Base-by-base conservation (phyloP, 2,113 vertebrate species). In the Carollia perspicillata region DNA sequence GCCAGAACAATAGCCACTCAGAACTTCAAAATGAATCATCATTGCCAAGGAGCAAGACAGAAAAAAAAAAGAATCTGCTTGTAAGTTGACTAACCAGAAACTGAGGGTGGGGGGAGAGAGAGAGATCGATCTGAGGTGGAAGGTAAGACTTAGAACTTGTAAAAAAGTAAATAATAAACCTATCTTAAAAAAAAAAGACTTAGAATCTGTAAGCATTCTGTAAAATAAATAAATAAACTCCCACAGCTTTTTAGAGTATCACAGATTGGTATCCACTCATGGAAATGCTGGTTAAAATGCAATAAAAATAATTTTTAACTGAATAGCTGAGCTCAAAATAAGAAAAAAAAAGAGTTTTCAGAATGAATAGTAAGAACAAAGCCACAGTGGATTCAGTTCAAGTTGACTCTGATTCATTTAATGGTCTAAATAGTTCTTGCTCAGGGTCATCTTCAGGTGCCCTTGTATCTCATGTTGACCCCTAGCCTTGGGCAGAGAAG, bases 1-100 rank as follows among this genome's bases (percentile, higher is more conserved):
- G 72, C 40, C 49, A 94, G 65, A 94, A 89, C 71, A 95, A 71
- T 30, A 66, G 51, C 26, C 51, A 88, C 23, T 65, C 75, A 75
- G 87, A 75, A 75, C 53, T 93, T 89, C 88, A 88, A 42, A 94
- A 72, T 84, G 84, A 96, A 79, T 86, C 42, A 69, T 72, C 55
- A 71, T 33, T 81, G 53, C 40, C 72, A 77, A 66, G 5, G 44
- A 96, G 22, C 33, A 88, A 80, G 17, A 90, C 35, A 42, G 37
- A 55, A 40, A 44, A 60, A 44, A 55, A 72, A 71, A 42, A 90
- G 42, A 95, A 89, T 75, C 58, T 88, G 58, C 65, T 78, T 84
- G 6, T 75, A 84, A 88, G 17, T 18, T 51, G 26, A 18, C 35
- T 63, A 69, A 68, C 44, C 40, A 74, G 79, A 86, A 95, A 74